Percentiles rank a stretch among this genome's conserved stretches.
phyloP scores from a whole-genome alignment of 2,797 vertebrate genomes.

The Nannoperca australis region DNA sequence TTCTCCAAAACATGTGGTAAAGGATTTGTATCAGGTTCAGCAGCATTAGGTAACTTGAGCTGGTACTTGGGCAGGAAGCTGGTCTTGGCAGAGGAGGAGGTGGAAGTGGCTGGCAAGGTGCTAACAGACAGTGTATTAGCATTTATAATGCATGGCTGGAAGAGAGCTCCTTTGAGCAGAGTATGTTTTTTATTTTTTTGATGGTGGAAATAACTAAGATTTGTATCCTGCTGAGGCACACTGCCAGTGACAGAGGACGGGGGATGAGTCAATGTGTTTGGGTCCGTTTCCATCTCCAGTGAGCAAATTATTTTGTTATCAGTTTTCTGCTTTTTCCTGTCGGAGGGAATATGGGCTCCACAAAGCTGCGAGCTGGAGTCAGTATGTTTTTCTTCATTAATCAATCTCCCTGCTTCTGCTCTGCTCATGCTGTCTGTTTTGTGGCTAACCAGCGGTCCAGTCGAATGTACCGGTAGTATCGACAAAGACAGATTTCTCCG shows the following conservation, averaged over 20 bases:
- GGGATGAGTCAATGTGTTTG: constrained; percentile 51
- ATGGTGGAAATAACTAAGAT: constrained; percentile 55
- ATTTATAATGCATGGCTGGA: constrained; percentile 62
- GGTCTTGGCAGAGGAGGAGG: constrained; percentile 61
- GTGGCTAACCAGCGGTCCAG: constrained; percentile 45
- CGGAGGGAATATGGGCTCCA: constrained; percentile 83
- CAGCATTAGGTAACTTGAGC: constrained; percentile 88
- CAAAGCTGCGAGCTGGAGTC: constrained; percentile 44
- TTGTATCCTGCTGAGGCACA: constrained; percentile 49
- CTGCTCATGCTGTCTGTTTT: constrained; percentile 38
- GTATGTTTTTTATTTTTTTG: constrained; percentile 61
- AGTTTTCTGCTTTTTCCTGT: constrained; percentile 92
- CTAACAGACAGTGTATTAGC: constrained; percentile 55
- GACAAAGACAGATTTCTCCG: constrained; percentile 69
- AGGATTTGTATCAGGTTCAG: constrained; percentile 49
- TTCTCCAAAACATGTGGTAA: constrained; percentile 27
- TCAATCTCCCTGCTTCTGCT: constrained; percentile 42
- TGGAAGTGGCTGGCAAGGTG: constrained; percentile 46
- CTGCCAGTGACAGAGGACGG: constrained; percentile 33
- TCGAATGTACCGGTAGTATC: constrained; percentile 46
- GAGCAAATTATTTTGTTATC: constrained; percentile 67
- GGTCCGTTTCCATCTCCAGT: constrained; percentile 52
- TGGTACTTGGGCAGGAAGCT: constrained; percentile 94
- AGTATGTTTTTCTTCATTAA: constrained; percentile 25
- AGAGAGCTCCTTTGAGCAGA: constrained; percentile 58